Percentiles rank a stretch among this genome's conserved stretches.
phyloP scores from a whole-genome alignment of 2,888 invertebrate genomes.

The Spatulosminthurus flaviceps region DNA sequence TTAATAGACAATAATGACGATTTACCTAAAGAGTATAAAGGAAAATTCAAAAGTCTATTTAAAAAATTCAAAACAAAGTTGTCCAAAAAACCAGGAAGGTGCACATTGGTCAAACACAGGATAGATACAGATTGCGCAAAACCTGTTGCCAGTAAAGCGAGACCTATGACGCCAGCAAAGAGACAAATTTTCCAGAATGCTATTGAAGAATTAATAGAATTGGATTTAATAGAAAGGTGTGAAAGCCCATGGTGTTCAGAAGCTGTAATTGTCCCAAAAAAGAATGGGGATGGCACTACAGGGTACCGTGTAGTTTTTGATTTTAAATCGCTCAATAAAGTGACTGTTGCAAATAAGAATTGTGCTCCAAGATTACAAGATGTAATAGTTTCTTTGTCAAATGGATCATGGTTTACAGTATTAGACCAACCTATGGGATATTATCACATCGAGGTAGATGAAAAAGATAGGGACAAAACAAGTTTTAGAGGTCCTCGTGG shows the following conservation, averaged over 20 bases:
- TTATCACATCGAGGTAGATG: constrained; percentile 64
- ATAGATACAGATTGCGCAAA: constrained; percentile 46
- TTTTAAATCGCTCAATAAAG: constrained; percentile 64
- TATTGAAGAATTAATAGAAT: constrained; percentile 50
- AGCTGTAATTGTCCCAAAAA: constrained; percentile 64
- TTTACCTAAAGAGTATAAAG: neutral
- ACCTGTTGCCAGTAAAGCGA: constrained; percentile 37
- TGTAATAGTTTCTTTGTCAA: constrained; percentile 64
- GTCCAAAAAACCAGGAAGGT: neutral
- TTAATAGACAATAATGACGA: too few species aligned
- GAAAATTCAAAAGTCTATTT: neutral
- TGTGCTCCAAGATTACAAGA: constrained; percentile 65
- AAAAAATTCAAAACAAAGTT: neutral
- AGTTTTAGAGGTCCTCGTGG: constrained; percentile 64
- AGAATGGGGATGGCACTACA: constrained; percentile 56
- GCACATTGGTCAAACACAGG: constrained; percentile 30
- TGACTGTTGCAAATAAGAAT: constrained; percentile 64
- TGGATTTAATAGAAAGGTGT: constrained; percentile 51
- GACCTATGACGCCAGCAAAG: constrained; percentile 54
- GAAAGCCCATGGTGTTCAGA: constrained; percentile 48
- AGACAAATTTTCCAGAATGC: constrained; percentile 47
- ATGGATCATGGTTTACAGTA: constrained; percentile 64
- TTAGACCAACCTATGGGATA: constrained; percentile 65
- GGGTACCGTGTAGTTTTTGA: constrained; percentile 64
- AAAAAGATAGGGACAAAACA: constrained; percentile 62